Percentiles rank a stretch among this genome's conserved stretches.
Evolutionary conservation across 2,113 vertebrate genomes (phyloP).

Genomic region (Hyaena hyaena): DNA sequence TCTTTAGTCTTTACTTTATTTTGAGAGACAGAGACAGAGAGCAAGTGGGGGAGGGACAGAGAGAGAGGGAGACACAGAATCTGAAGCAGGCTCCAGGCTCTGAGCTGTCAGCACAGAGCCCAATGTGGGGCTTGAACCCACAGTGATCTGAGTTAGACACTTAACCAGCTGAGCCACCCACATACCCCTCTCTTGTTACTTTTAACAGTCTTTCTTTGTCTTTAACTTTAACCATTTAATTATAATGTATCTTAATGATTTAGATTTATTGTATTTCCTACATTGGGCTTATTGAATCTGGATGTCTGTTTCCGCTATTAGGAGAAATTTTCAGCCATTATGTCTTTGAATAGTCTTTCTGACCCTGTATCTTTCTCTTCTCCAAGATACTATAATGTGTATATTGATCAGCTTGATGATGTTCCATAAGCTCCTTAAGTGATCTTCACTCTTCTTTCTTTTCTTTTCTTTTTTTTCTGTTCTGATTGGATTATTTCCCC

Average conservation of each 20-base stretch:
- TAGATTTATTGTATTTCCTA: not conserved
- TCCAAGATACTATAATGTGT: not conserved
- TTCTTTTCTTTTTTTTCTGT: not conserved
- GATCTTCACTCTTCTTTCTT: not conserved
- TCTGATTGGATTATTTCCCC: not conserved
- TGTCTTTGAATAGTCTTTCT: not conserved
- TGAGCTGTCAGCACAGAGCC: no score
- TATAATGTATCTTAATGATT: not conserved
- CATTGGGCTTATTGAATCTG: not conserved
- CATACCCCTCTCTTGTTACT: not conserved
- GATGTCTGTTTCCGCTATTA: not conserved
- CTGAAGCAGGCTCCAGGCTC: no score
- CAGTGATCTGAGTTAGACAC: no score
- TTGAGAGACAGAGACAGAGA: no score
- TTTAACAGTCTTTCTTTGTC: not conserved
- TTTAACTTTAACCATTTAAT: not conserved
- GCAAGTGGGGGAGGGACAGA: no score
- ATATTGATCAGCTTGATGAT: not conserved
- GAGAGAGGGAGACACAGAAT: no score
- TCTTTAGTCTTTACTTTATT: no score
- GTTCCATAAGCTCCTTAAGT: not conserved
- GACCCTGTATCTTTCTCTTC: not conserved
- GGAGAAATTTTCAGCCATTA: not conserved
- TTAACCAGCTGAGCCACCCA: no score
- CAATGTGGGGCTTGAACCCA: no score